phyloP scores from a whole-genome alignment of 1,140 invertebrate genomes.

The Drosophila kohkoa region DNA sequence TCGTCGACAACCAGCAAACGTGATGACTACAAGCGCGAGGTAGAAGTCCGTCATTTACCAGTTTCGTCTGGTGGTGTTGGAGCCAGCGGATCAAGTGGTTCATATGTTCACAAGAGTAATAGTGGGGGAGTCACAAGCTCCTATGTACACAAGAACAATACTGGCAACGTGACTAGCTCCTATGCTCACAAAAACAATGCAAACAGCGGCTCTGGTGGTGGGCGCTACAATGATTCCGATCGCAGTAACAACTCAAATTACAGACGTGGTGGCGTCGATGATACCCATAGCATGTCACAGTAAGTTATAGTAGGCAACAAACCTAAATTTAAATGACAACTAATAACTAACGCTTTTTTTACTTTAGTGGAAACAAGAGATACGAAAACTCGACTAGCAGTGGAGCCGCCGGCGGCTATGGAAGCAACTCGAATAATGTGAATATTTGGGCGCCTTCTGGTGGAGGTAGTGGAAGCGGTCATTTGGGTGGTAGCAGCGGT shows the following conservation, averaged over 20 bases:
- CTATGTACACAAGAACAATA: slow-evolving; percentile 67
- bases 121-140: slow-evolving; percentile 54
- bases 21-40: slow-evolving; percentile 73
- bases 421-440: slow-evolving; percentile 65
- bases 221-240: slow-evolving; percentile 73
- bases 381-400: slow-evolving; percentile 73
- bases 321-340: background rate
- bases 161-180: slow-evolving; percentile 42
- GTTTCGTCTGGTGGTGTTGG: slow-evolving; percentile 45
- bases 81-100: slow-evolving; percentile 56
- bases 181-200: slow-evolving; percentile 69
- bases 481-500: slow-evolving; percentile 57
- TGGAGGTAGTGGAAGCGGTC: slow-evolving; percentile 52
- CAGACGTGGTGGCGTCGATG: slow-evolving; percentile 68
- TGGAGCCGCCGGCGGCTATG: slow-evolving; percentile 61
- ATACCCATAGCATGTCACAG: slow-evolving; percentile 68
- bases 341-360: background rate
- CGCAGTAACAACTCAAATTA: slow-evolving; percentile 67
- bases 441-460: slow-evolving; percentile 73
- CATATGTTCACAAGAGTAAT: slow-evolving; percentile 72
- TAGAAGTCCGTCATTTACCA: slow-evolving; percentile 73
- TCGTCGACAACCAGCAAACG: slow-evolving; percentile 68
- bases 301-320: slow-evolving; percentile 6
- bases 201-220: slow-evolving; percentile 49
- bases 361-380: slow-evolving; percentile 66